Evolutionary conservation across 2,797 vertebrate species (phyloP), one percentile per base, ranked within the genome.

Genomic region (Limnodromus scolopaceus): DNA sequence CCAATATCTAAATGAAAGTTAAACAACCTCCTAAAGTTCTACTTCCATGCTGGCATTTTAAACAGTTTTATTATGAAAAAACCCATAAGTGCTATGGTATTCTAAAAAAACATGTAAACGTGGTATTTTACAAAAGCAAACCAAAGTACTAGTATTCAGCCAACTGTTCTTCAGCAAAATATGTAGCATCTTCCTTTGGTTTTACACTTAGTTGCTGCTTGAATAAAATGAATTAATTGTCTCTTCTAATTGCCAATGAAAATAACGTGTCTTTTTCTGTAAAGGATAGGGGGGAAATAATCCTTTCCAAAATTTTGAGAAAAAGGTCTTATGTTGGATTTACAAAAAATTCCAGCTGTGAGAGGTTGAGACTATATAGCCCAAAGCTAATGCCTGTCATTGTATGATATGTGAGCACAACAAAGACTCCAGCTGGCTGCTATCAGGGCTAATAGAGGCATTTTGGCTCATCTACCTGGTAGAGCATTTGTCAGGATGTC

Each of bases 361-460:
- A 87, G 70, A 96, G 66, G 27, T 66, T 95, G 70, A 63, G 92
- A 45, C 34, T 46, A 28, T 46, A 93, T 89, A 91, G 93, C 96
- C 96, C 95, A 95, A 90, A 98, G 97, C 94, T 93, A 96, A n/a
- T 39, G 45, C 60, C 80, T 97, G 96, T 97, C 96, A 96, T 58
- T 89, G 11, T 49, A 89, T 97, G 95, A 97, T 97, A 94, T 84
- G 96, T 97, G 96, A 97, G 77, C 81, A 86, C 65, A 86, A 93
- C 96, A 91, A 92, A 95, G 84, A 57, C 90, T 97, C 95, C 97
- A 97, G 97, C 97, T 98, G 97, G 91, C 89, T 97, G 87, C 88
- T 95, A 89, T 92, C 84, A 85, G 93, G 93, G 46, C 92, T 97
- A 97, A 97, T 96, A 90, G 89, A 97, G 84, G 88, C 58, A 87